phyloP scores from a whole-genome alignment of 2,797 vertebrate species.

The Chaenodraco wilsoni region DNA sequence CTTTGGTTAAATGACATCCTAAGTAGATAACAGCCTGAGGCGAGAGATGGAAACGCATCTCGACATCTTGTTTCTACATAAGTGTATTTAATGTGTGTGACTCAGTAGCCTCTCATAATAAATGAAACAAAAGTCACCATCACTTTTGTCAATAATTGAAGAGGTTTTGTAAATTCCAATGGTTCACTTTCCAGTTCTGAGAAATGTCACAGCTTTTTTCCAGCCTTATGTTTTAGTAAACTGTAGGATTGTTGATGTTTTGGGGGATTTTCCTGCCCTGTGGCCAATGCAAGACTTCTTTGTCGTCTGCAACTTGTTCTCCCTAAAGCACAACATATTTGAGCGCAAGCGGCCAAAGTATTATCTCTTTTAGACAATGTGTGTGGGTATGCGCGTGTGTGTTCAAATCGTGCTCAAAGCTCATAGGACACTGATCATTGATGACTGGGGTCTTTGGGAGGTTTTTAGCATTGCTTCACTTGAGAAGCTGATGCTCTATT shows the following conservation, averaged over 20 bases:
- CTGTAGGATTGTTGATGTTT: slow-evolving; percentile 29
- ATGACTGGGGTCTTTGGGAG: slow-evolving; percentile 56
- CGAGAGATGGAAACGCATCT: slow-evolving; percentile 15
- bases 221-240: slow-evolving; percentile 28
- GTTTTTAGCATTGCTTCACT: slow-evolving; percentile 52
- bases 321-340: slow-evolving; percentile 50
- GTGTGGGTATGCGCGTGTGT: slow-evolving; percentile 35
- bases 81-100: slow-evolving; percentile 61
- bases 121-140: slow-evolving; percentile 30
- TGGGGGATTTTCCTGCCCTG: slow-evolving; percentile 14
- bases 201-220: slow-evolving; percentile 18
- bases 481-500: slow-evolving; percentile 59
- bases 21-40: background rate
- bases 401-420: slow-evolving; percentile 68
- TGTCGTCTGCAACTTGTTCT: slow-evolving; percentile 22
- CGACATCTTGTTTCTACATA: slow-evolving; percentile 43
- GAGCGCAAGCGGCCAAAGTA: slow-evolving; percentile 52
- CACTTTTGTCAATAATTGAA: slow-evolving; percentile 36
- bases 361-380: slow-evolving; percentile 75
- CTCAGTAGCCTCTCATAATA: slow-evolving; percentile 50
- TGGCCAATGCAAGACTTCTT: slow-evolving; percentile 31
- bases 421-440: slow-evolving; percentile 54
- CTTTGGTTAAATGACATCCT: slow-evolving; percentile 49
- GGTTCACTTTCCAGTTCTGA: slow-evolving; percentile 7
- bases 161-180: slow-evolving; percentile 40